A percentile compares a stretch with the other conserved stretches of the same genome.
Conservation (phyloP, 30 jellyfish, hydroid and myxozoan species). For the Aurelia sp. region DNA sequence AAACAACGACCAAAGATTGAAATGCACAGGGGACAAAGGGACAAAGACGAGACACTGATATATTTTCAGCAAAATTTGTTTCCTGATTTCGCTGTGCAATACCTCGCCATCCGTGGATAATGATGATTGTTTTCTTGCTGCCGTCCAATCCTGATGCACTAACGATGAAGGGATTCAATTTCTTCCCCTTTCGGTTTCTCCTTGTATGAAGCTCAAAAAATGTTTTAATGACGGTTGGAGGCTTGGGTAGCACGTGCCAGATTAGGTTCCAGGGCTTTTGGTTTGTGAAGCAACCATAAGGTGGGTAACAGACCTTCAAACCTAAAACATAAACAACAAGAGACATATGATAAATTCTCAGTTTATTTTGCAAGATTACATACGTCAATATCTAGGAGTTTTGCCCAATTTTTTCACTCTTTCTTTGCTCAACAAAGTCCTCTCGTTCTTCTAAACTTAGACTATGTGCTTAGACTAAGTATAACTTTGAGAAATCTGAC, state of each 20-base stretch:
- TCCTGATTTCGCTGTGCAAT: neutral
- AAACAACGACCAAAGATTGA: no score
- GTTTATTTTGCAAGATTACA: no score
- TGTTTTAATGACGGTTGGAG: slow-evolving; percentile 37
- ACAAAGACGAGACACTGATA: no score
- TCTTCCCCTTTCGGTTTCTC: slow-evolving; percentile 19
- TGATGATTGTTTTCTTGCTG: slow-evolving; percentile 64
- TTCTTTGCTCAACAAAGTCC: no score
- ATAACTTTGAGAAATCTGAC: no score
- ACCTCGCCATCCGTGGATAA: slow-evolving; percentile 94
- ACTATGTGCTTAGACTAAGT: no score
- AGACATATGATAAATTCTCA: no score
- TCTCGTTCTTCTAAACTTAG: no score
- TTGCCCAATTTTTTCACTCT: no score
- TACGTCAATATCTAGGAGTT: no score
- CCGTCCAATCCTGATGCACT: slow-evolving; percentile 51
- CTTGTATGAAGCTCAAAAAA: slow-evolving; percentile 40
- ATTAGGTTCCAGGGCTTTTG: slow-evolving; percentile 60
- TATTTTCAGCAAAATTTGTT: neutral
- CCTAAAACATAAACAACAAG: no score
- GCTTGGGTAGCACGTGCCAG: slow-evolving; percentile 51
- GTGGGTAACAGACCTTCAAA: slow-evolving; percentile 48
- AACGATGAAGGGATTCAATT: slow-evolving; percentile 29
- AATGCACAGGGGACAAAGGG: no score
- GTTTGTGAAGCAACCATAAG: slow-evolving; percentile 75